phyloP scores from a whole-genome alignment of 2,888 invertebrate species.

The Drosophila rellima region DNA sequence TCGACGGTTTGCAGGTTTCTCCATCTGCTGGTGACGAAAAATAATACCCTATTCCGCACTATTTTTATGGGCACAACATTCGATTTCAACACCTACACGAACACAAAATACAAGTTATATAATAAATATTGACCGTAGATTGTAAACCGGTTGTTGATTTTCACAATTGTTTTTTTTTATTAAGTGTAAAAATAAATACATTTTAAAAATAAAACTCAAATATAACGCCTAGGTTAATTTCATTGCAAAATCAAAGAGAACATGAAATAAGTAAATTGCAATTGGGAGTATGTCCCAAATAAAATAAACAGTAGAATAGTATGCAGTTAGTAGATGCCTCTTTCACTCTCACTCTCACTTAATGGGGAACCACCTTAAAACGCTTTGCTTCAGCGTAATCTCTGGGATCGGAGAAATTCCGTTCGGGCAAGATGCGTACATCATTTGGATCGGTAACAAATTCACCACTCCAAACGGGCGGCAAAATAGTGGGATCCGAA shows the following conservation, averaged over 20 bases:
- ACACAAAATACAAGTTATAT: constrained; percentile 7
- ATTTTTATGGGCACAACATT: neutral
- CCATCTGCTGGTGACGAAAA: neutral
- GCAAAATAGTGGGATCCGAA: constrained; percentile 81
- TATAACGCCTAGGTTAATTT: constrained; percentile 67
- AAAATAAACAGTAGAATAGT: constrained; percentile 28
- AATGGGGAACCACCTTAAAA: constrained; percentile 75
- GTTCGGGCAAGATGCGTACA: constrained; percentile 83
- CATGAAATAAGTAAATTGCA: constrained; percentile 43
- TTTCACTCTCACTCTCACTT: constrained; percentile 24
- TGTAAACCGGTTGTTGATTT: constrained; percentile 16
- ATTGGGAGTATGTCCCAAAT: constrained; percentile 40
- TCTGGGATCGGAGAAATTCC: constrained; percentile 84
- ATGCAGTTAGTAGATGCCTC: constrained; percentile 38
- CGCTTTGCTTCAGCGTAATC: constrained; percentile 84
- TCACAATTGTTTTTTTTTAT: constrained; percentile 51
- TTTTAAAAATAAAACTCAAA: constrained; percentile 57
- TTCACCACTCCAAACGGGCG: constrained; percentile 84
- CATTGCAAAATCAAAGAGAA: constrained; percentile 59
- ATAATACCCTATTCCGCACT: neutral
- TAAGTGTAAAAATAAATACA: constrained; percentile 66
- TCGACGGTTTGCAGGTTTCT: neutral
- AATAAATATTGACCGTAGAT: neutral
- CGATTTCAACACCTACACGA: constrained; percentile 46
- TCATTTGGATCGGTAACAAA: constrained; percentile 84